Evolutionary conservation across 1,140 invertebrate species (phyloP).

Genomic region (Xylocopa sonorina): DNA sequence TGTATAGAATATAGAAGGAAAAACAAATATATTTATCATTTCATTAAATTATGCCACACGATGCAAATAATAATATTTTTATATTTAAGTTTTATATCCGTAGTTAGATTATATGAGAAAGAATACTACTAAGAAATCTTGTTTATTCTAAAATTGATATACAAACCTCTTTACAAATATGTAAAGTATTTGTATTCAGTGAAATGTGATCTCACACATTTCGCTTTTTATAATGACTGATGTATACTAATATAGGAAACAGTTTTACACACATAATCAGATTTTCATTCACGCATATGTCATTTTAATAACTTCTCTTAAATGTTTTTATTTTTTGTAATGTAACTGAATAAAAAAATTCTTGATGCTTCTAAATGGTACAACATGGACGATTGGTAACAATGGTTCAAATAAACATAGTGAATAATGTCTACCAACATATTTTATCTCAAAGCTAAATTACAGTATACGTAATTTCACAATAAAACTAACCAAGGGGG

Average conservation of each 20-base stretch:
- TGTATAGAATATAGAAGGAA: neutral
- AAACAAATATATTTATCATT: neutral
- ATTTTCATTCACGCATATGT: neutral
- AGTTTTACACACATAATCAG: neutral
- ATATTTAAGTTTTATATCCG: neutral
- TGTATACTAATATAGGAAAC: neutral
- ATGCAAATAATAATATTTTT: neutral
- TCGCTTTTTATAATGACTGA: neutral
- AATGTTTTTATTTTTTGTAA: neutral
- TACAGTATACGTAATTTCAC: neutral
- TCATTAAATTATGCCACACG: neutral
- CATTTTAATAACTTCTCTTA: neutral
- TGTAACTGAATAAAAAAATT: neutral
- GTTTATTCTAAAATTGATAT: neutral
- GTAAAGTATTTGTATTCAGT: slow-evolving; percentile 8
- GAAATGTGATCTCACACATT: neutral
- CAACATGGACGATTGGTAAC: neutral
- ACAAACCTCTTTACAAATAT: slow-evolving; percentile 16
- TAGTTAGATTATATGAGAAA: neutral
- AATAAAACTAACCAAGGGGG: slow-evolving; percentile 6
- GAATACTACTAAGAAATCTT: neutral
- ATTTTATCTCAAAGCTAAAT: neutral
- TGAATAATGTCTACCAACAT: slow-evolving; percentile 13
- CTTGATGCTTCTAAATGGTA: too few relatives aligned
- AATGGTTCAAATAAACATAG: neutral